A percentile compares a stretch with the other conserved stretches of the same genome.
Conservation (phyloP, 1,140 invertebrate genomes). For the Oncopeltus fasciatus region DNA sequence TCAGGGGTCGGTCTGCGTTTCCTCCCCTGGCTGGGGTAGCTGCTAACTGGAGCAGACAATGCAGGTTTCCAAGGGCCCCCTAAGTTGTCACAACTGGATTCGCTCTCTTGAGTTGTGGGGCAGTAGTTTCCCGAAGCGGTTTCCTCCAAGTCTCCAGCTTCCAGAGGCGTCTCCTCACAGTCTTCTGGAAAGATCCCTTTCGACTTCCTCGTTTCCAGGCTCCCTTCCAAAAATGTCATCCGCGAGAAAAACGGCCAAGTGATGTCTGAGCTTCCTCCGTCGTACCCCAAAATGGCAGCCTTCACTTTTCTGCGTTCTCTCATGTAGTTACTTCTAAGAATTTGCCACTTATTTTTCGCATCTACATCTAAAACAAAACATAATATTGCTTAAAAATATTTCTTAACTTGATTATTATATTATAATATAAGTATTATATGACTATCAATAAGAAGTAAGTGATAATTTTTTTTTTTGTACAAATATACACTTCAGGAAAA, state of each 20-base stretch:
- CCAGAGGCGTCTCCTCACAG: too few relatives aligned
- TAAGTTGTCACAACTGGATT: neutral
- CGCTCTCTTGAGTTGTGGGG: neutral
- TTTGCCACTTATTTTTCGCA: neutral
- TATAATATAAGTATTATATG: too few relatives aligned
- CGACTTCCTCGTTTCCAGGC: neutral
- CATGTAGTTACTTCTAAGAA: neutral
- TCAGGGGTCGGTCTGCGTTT: neutral
- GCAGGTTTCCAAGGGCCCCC: neutral
- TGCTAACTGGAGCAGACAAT: neutral
- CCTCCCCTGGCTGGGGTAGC: neutral
- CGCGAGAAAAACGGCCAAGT: too few relatives aligned
- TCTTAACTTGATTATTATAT: too few relatives aligned
- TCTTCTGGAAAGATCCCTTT: neutral
- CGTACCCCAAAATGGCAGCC: neutral
- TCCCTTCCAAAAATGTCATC: neutral
- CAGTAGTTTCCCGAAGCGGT: neutral
- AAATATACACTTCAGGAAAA: too few relatives aligned
- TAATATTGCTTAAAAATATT: too few relatives aligned
- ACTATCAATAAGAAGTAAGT: too few relatives aligned
- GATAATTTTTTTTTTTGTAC: too few relatives aligned
- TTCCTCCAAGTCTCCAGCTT: too few relatives aligned
- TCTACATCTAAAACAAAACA: neutral
- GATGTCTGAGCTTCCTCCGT: neutral
- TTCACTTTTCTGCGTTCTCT: neutral